Percentiles rank a stretch among this genome's conserved stretches.
These are phyloP conservation scores for Pseudococcus jackbeardsleyi DNA, from an alignment of 2,888 invertebrate genomes.

Conservation along the genomic window DNA sequence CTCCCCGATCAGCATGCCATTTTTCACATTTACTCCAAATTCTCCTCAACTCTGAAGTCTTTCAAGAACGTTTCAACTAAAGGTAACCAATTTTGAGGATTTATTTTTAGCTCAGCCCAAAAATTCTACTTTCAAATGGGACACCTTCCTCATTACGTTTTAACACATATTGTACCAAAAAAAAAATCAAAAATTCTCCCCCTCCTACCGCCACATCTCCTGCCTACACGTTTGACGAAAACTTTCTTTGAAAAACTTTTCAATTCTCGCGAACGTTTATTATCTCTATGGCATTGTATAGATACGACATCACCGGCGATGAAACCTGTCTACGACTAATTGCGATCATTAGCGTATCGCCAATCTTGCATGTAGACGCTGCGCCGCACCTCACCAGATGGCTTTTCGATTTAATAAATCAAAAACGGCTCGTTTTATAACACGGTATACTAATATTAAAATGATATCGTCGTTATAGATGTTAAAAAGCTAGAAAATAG, in stretches of 20 bases:
- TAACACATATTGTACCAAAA: too few species aligned
- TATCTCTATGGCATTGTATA: background rate
- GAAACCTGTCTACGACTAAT: conserved; percentile 43
- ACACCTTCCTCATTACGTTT: too few species aligned
- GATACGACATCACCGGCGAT: background rate
- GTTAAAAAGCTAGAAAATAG: conserved; percentile 21
- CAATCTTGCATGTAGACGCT: background rate
- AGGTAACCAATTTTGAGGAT: too few species aligned
- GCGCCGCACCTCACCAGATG: background rate
- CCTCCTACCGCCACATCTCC: background rate
- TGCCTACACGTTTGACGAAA: background rate
- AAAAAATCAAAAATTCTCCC: background rate
- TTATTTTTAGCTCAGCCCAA: too few species aligned
- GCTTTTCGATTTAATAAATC: background rate
- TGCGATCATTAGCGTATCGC: conserved; percentile 37
- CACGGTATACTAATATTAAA: conserved; percentile 6
- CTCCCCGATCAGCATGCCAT: too few species aligned
- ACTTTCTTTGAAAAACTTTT: conserved; percentile 18
- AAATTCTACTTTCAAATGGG: too few species aligned
- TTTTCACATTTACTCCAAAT: too few species aligned
- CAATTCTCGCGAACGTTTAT: conserved; percentile 16
- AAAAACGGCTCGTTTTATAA: conserved; percentile 12
- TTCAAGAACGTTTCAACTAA: too few species aligned
- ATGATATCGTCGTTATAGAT: conserved; percentile 30
- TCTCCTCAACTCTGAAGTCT: too few species aligned